Evolutionary conservation across 2,113 vertebrate species (phyloP), one percentile per base, ranked within the genome.

Genomic region (Chaetorhynchus papuensis): DNA sequence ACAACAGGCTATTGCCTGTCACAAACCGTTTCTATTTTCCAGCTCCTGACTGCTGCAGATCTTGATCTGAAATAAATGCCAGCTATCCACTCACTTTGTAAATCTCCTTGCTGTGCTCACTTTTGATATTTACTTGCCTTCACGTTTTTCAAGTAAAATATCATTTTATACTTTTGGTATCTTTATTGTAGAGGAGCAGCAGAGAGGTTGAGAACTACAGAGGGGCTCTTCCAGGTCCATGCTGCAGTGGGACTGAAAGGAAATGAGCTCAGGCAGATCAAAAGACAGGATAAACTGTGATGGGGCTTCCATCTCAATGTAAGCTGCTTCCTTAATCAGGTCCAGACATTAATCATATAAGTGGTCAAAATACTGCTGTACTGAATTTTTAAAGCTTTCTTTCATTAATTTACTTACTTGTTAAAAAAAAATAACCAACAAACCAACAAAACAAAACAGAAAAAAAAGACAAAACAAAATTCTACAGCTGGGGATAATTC

Each of bases 1-100:
- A 3, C 77, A 87, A 90, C 88, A 96, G 86, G 90, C 95, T 96
- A 95, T 95, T 96, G 88, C 90, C 93, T 97, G 95, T 94, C 93
- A 95, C 91, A 96, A 89, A 54, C 71, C 57, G 83, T 37, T 97
- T 91, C 95, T 90, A 93, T 96, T 97, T 96, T 69, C 71, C 59
- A 84, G 45, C 30, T 90, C 33, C 72, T 94, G 90, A 77, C 75
- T 91, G 85, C 87, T 60, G 54, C 21, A 84, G 78, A 61, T 60
- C 61, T 91, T 79, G 42, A 83, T 93, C 81, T 94, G 81, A 93
- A 95, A 88, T 90, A 93, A 92, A 82, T 81, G n/a, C 60, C 33
- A 81, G 31, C 64, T 81, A 60, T 45, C 47, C 60, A 70, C 57
- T 84, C 89, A 52, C 44, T 77, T 83, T 75, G 56, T 89, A 91